Base-by-base conservation (phyloP, 2,888 invertebrate species). In the Hydriomena furcata region DNA sequence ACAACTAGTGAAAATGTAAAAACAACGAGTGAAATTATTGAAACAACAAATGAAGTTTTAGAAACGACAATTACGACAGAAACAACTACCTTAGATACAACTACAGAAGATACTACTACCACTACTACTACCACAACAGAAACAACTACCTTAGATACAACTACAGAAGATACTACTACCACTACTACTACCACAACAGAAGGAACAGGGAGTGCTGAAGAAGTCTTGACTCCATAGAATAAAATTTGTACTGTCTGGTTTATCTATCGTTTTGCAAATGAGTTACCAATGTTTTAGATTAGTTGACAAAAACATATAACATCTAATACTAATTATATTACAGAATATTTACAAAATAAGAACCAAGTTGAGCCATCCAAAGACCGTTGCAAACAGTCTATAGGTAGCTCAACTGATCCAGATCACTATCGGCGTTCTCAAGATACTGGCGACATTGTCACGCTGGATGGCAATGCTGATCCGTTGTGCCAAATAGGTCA, bases 211-310 rank as follows among this genome's bases (percentile, higher is more conserved):
- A 24, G 30, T 31, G 45, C 24, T 10, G 45, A 45, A 7, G 45
- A 45, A 37, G 45, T 45, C 7, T 5, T 45, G 5, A 5, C 28
- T n/a, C 30, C 36, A 2, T 36, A 45, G 7, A 10, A 30, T 37
- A n/a, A 1, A 17, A 12, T 24, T 7, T 4, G 17, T 24, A 12
- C 1, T 17, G 8, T 17, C 11, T 23, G 17, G 17, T 35, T 21
- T n/a, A n/a, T n/a, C n/a, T n/a, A n/a, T n/a, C n/a, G n/a, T n/a
- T n/a, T n/a, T n/a, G n/a, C n/a, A n/a, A n/a, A n/a, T n/a, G n/a
- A n/a, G n/a, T n/a, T n/a, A n/a, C n/a, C n/a, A n/a, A n/a, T n/a
- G n/a, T n/a, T n/a, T n/a, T n/a, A n/a, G n/a, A n/a, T n/a, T n/a
- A n/a, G n/a, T n/a, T n/a, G n/a, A n/a, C n/a, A n/a, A n/a, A n/a